phyloP scores from a whole-genome alignment of 1,140 invertebrate genomes.

The Zaprionus kolodkinae region DNA sequence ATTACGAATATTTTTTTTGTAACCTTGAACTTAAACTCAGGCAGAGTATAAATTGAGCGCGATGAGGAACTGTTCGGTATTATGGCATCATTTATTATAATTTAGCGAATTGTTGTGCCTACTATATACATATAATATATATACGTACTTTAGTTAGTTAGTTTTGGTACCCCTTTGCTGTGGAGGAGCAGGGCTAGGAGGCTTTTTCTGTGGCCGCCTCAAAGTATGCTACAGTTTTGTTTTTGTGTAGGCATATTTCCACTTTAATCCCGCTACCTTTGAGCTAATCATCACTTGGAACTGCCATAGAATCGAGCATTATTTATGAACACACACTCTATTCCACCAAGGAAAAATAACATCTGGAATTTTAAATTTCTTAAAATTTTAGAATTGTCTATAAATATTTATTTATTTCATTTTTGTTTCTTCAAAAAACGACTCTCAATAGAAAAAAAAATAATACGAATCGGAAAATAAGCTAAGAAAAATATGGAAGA shows the following conservation, averaged over 20 bases:
- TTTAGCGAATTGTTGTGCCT: not conserved
- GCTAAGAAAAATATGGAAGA: constrained; percentile 24
- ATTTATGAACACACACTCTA: not conserved
- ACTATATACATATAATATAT: not conserved
- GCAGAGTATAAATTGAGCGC: constrained; percentile 1
- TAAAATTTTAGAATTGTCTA: not conserved
- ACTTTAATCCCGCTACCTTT: not conserved
- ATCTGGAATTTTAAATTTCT: not conserved
- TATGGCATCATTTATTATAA: constrained; percentile 4
- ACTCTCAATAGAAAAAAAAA: not conserved
- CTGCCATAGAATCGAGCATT: not conserved
- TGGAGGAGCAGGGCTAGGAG: not conserved
- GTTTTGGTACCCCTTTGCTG: not conserved
- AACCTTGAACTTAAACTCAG: constrained; percentile 9
- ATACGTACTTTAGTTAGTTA: not conserved
- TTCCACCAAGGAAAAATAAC: not conserved
- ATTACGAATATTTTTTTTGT: not conserved
- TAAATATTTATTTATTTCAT: not conserved
- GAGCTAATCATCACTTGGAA: not conserved
- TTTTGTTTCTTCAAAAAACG: not conserved
- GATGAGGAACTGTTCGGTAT: constrained; percentile 2
- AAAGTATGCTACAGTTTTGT: not conserved
- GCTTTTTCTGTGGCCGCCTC: not conserved
- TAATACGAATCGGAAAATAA: not conserved
- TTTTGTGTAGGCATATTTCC: too few species aligned